These are phyloP conservation scores for Limnothrissa miodon DNA, from an alignment of 2,113 vertebrate species.

Conservation along the genomic window DNA sequence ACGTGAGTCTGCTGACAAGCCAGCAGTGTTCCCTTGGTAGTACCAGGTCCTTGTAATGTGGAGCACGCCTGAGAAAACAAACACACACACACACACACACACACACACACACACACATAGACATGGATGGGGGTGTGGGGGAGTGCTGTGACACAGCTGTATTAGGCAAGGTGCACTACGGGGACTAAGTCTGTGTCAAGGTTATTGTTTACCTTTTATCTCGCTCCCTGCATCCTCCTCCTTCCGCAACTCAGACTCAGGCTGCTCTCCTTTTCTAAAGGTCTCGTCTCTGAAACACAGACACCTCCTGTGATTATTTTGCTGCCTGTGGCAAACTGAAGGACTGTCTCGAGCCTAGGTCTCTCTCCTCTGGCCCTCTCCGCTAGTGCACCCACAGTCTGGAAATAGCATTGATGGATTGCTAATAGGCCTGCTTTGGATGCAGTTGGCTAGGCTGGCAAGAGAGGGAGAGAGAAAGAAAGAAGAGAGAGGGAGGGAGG, in stretches of 20 bases:
- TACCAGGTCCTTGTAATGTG: neutral
- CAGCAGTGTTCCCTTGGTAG: neutral
- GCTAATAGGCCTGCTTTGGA: slow-evolving; percentile 43
- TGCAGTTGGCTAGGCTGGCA: slow-evolving; percentile 28
- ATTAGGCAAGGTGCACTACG: slow-evolving; percentile 22
- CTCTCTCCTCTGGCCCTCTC: slow-evolving; percentile 22
- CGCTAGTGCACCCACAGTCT: slow-evolving; percentile 22
- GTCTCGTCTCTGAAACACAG: slow-evolving; percentile 33
- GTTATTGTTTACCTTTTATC: slow-evolving; percentile 36
- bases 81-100: neutral
- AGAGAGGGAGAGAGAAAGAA: neutral
- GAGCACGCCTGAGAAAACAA: neutral
- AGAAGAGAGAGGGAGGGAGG: neutral
- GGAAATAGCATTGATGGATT: slow-evolving; percentile 51
- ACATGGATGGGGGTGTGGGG: neutral
- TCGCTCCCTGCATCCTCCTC: slow-evolving; percentile 2
- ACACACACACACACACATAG: neutral
- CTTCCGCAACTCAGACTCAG: neutral
- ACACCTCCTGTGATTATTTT: slow-evolving; percentile 39
- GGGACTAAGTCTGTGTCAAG: slow-evolving; percentile 23
- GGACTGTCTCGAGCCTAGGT: slow-evolving; percentile 30
- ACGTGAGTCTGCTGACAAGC: slow-evolving; percentile 11
- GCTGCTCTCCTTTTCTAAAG: slow-evolving; percentile 23
- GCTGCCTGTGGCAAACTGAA: slow-evolving; percentile 24
- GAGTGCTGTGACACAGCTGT: neutral